Base-by-base conservation (phyloP, 1,140 invertebrate species). In the Chironomus striatipennis region DNA sequence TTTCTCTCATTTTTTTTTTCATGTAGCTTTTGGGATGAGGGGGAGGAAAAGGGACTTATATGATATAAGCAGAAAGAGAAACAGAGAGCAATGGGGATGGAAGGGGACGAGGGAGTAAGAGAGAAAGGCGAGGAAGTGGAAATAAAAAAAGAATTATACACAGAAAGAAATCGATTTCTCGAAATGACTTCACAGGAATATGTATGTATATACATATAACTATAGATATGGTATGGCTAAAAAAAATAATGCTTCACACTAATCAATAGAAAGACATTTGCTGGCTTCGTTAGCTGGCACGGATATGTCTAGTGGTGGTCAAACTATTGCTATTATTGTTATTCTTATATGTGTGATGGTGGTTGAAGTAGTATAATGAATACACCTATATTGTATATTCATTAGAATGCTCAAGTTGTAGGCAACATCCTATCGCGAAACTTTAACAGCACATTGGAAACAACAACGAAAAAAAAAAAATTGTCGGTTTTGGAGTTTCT, bases 171-270 rank as follows among this genome's bases (percentile, higher is more conserved):
- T 70, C 65, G 20, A 70, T 70, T 21, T 18, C 17, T 70, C 65
- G 17, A 70, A n/a, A 18, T 70, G 65, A 70, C 65, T 70, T 70
- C 65, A 70, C 65, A 70, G 65, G 65, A 70, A 70, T 70, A 70
- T 70, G 20, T 20, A 20, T 34, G 5, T 34, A 34, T 34, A 34
- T n/a, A n/a, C n/a, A n/a, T n/a, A n/a, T n/a, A n/a, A n/a, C n/a
- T n/a, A n/a, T 34, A 34, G 24, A 34, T 34, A 34, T 34, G 24
- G 24, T 34, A 34, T 34, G 24, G 24, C 24, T 34, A 34, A 34
- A 34, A 34, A 34, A 34, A 34, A 34, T 34, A 34, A 34, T 57
- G 47, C 47, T 57, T 57, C 47, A 57, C 65, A 70, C 65, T 70
- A 70, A 70, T 70, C 65, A 70, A 70, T 70, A 70, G 65, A 70